phyloP scores from a whole-genome alignment of 2,113 vertebrate species.

The Petrocephalus microphthalmus region DNA sequence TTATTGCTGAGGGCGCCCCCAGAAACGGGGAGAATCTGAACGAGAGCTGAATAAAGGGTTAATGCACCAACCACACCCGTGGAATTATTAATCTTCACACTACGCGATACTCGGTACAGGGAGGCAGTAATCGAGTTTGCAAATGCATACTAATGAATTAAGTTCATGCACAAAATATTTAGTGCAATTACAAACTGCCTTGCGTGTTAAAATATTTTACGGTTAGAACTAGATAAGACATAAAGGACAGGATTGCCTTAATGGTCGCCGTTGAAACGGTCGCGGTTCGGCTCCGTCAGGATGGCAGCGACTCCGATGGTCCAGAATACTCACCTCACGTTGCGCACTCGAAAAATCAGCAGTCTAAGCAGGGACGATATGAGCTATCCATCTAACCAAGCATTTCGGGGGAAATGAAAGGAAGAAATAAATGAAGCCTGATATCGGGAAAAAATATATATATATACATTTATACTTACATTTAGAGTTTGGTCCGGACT shows the following conservation, averaged over 20 bases:
- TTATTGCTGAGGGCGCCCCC: background rate
- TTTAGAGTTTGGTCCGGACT: background rate
- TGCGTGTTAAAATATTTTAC: background rate
- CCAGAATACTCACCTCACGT: slow-evolving; percentile 47
- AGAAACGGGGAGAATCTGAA: background rate
- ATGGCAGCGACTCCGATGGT: slow-evolving; percentile 29
- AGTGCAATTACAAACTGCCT: background rate
- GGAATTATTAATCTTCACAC: background rate
- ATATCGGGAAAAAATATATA: background rate
- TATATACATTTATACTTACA: background rate
- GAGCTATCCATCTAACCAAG: background rate
- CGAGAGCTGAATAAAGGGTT: background rate
- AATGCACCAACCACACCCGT: background rate
- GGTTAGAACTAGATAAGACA: background rate
- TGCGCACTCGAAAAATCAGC: slow-evolving; percentile 5
- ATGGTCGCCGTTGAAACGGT: background rate
- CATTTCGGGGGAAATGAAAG: background rate
- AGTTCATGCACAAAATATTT: background rate
- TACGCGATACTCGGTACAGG: background rate
- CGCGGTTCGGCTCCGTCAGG: slow-evolving; percentile 40
- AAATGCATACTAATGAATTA: background rate
- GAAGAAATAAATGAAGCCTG: background rate
- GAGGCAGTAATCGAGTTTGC: background rate
- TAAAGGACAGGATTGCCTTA: too few relatives aligned
- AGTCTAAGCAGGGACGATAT: background rate